A percentile compares a stretch with the other conserved stretches of the same genome.
phyloP scores from a whole-genome alignment of 2,888 invertebrate genomes.

The Enoplolaimus lenunculus region DNA sequence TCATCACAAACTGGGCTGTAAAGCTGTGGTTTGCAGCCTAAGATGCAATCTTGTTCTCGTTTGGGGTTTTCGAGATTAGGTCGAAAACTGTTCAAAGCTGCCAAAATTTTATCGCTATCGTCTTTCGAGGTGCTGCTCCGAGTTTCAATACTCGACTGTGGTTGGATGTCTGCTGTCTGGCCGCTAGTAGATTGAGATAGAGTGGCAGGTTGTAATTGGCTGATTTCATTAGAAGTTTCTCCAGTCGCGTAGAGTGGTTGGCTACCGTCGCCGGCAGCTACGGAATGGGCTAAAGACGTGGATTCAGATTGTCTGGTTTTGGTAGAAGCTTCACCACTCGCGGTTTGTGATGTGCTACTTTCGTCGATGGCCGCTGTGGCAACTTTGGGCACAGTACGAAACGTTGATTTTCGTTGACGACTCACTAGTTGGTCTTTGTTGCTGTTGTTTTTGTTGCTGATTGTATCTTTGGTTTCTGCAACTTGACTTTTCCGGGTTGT shows the following conservation, averaged over 20 bases:
- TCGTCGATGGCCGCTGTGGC: not conserved
- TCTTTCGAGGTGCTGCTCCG: not conserved
- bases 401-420: not conserved
- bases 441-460: too few species aligned
- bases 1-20: conserved; percentile 13
- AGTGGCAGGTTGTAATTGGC: not conserved
- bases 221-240: not conserved
- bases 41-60: not conserved
- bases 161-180: not conserved
- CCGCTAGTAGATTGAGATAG: not conserved
- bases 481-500: too few species aligned
- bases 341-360: not conserved
- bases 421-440: too few species aligned
- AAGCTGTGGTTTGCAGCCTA: not conserved
- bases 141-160: not conserved
- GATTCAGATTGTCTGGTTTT: not conserved
- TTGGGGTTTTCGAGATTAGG: not conserved
- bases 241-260: too few species aligned
- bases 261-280: not conserved
- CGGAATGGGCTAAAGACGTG: not conserved
- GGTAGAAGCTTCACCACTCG: too few species aligned
- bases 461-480: too few species aligned
- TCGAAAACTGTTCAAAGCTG: too few species aligned
- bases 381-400: not conserved
- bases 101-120: too few species aligned